Base-by-base conservation (phyloP, 1,140 invertebrate species). In the Cherax destructor region DNA sequence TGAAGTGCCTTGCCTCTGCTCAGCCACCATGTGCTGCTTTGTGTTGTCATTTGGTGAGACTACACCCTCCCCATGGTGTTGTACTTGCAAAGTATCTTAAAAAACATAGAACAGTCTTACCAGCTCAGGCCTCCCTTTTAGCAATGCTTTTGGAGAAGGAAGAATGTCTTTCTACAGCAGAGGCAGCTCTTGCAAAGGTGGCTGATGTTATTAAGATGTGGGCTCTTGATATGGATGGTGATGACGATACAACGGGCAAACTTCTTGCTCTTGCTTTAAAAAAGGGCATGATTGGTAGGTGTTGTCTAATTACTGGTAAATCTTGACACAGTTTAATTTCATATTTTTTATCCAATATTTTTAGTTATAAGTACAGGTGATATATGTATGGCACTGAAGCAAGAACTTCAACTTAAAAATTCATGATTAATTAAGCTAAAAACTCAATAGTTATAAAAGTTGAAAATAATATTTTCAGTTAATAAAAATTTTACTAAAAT, bases 21-120 rank as follows among this genome's bases (percentile, higher is more conserved):
- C 65, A 59, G 10, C 79, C 87, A 18, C 61, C 87, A 13, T 83
- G 79, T 76, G n/a, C 80, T 50, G 69, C 74, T 10, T 78, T 89
- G 30, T 89, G 87, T 59, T 89, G 87, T 49, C 87, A 83, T 0
- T 18, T 89, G 10, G 41, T 89, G 49, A 83, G 52, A 21, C 50
- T 74, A 16, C 79, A 89, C 30, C 87, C 87, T n/a, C 80, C 79
- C 3, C 80, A 89, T 76, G 79, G 61, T 49, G 10, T 4, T n/a
- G 24, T 47, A 9, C 47, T 89, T 18, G 61, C 47, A 6, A 81
- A 81, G 24, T 16, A 76, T 10, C 65, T 89, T 16, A 89, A 89
- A 61, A 83, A 76, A 41, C 87, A 89, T 47, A 7, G 52, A 41
- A 41, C 79, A 18, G 1, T 72, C 18, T 30, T 83, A 6, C 79